Evolutionary conservation across 92 coral and sea anemone species (phyloP), one percentile per base, ranked within the genome.

Genomic region (Metridium senile): DNA sequence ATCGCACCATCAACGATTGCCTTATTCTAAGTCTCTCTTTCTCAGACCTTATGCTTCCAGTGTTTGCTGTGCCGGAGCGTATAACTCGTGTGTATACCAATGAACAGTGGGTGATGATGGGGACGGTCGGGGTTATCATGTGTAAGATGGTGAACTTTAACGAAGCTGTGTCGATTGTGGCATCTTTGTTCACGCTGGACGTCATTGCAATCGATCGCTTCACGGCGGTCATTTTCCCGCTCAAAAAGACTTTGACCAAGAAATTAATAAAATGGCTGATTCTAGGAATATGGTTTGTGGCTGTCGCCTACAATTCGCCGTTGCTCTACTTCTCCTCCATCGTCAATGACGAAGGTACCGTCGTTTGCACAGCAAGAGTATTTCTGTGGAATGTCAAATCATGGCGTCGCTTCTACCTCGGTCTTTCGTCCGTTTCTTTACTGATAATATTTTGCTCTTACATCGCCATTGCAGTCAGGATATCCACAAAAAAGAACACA

Each of bases 111-210:
- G 43, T 78, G 18, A 31, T 78, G 62, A 74, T 62, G n/a, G 81
- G 83, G 32, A 22, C 35, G 17, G 29, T 78, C 26, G 83, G 83
- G 19, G 33, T 68, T 22, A 28, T 68, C 19, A 54, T 78, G 51
- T 78, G 83, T 29, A 78, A 78, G 30, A 11, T 78, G 0, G 83
- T 78, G 56, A 68, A 78, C 72, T 78, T 78, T 69, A 78, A 67
- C 69, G 83, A 78, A 39, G 83, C 83, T 0, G 75, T 78, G 28
- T 78, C 83, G 7, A 39, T 78, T 26, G 83, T 78, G 33, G 83
- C 46, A 21, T 78, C 83, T 30, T 58, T 78, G 32, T 20, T 78
- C 13, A 67, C 75, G 8, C 58, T 78, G 2, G 39, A 78, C 54
- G 76, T 34, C 2, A 78, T 78, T 34, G 83, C 83, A 4, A 29